Percentiles rank a stretch among this genome's conserved stretches.
Conservation (phyloP, 2,888 invertebrate genomes). For the Gisinianus flammeolus region DNA sequence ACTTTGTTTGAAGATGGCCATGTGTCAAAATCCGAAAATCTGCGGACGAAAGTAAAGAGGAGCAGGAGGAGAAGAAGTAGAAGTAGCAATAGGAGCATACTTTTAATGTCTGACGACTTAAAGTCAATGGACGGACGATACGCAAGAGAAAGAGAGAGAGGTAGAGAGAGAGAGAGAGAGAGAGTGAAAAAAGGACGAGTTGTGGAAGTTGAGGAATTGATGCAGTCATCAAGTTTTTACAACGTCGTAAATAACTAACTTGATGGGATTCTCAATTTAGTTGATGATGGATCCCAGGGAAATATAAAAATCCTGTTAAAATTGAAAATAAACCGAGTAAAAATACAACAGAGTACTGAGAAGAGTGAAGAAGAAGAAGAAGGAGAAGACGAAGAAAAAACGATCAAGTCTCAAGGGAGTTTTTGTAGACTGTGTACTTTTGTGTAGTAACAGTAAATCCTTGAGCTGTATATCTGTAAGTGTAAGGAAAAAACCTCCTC, state of each 20-base stretch:
- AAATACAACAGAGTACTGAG: not conserved
- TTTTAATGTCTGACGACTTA: too few species aligned
- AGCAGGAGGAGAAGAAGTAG: not conserved
- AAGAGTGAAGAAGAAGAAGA: not conserved
- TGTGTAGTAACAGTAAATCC: too few species aligned
- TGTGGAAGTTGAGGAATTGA: conserved; percentile 3
- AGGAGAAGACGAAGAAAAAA: too few species aligned
- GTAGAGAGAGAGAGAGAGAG: not conserved
- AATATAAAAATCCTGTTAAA: conserved; percentile 9
- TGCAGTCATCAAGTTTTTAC: conserved; percentile 27
- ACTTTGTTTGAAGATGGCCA: not conserved
- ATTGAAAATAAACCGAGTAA: conserved; percentile 2
- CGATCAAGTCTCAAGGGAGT: not conserved
- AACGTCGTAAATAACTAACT: conserved; percentile 26
- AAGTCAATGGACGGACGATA: not conserved
- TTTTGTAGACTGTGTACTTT: too few species aligned
- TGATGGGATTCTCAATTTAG: conserved; percentile 22
- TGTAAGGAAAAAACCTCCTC: too few species aligned
- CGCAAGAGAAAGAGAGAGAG: too few species aligned
- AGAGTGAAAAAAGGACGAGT: conserved; percentile 6
- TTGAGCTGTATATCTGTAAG: too few species aligned
- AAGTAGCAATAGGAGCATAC: not conserved
- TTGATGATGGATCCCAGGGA: conserved; percentile 12
- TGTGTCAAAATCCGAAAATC: not conserved
- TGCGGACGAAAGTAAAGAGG: not conserved